These are phyloP conservation scores for Drosophila bocki DNA, from an alignment of 1,140 invertebrate genomes.

Conservation along the genomic window DNA sequence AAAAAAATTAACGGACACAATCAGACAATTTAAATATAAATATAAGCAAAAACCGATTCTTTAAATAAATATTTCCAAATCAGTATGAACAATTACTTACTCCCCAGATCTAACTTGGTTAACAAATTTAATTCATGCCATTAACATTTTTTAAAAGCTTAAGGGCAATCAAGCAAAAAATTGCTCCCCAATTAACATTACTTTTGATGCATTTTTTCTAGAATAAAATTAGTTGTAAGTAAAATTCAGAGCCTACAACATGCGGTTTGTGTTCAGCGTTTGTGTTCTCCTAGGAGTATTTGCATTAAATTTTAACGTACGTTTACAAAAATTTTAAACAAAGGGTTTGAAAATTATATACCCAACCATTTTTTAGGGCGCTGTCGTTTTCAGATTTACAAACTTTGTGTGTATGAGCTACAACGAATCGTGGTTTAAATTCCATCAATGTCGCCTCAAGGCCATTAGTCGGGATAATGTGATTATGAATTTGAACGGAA, in stretches of 20 bases:
- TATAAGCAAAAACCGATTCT: too few species aligned
- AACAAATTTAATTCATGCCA: too few species aligned
- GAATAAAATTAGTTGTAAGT: neutral
- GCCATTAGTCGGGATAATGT: conserved; percentile 23
- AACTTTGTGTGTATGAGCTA: conserved; percentile 22
- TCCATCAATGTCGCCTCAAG: conserved; percentile 22
- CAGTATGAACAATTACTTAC: too few species aligned
- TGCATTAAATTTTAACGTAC: neutral
- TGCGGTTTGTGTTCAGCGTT: neutral
- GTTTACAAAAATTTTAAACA: neutral
- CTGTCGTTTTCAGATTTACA: conserved; percentile 23
- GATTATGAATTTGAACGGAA: conserved; percentile 6
- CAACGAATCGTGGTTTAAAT: conserved; percentile 34
- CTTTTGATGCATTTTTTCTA: too few species aligned
- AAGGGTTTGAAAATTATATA: too few species aligned
- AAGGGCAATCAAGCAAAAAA: too few species aligned
- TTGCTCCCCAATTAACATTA: too few species aligned
- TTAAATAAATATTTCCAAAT: too few species aligned
- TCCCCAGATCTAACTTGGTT: too few species aligned
- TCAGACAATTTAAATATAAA: too few species aligned
- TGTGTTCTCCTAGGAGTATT: neutral
- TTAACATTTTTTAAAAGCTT: too few species aligned
- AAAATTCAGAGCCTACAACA: neutral
- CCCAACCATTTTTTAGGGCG: neutral
- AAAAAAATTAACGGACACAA: neutral